phyloP scores from a whole-genome alignment of 2,888 invertebrate species.

The Acrobasis consociella region DNA sequence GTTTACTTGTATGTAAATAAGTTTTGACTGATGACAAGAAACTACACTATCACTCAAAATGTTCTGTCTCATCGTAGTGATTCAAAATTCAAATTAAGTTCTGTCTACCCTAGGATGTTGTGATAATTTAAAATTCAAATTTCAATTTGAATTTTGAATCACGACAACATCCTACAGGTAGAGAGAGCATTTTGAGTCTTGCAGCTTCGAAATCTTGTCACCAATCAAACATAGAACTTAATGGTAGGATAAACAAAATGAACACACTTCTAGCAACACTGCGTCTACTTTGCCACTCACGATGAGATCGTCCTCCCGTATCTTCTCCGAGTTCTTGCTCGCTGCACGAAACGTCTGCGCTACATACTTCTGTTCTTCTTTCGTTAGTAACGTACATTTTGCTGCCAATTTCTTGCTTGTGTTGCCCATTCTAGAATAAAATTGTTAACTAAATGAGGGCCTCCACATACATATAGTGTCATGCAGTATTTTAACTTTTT shows the following conservation, averaged over 20 bases:
- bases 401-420: constrained; percentile 86
- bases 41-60: neutral
- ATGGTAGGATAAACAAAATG: constrained; percentile 61
- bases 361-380: constrained; percentile 85
- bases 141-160: no score
- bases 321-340: constrained; percentile 85
- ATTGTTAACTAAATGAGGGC: neutral
- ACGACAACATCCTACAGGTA: no score
- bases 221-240: constrained; percentile 46
- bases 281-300: constrained; percentile 81
- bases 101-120: no score
- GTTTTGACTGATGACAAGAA: constrained; percentile 19
- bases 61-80: no score
- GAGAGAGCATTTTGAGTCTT: no score
- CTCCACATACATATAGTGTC: no score
- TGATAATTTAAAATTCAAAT: no score
- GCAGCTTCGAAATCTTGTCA: constrained; percentile 41
- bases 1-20: constrained; percentile 21
- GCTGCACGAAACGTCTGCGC: constrained; percentile 84
- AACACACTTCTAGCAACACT: constrained; percentile 78
- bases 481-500: no score
- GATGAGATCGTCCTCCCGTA: constrained; percentile 86
- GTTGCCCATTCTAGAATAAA: constrained; percentile 78
- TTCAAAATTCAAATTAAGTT: no score
- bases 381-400: constrained; percentile 84